Evolutionary conservation across 2,797 vertebrate genomes (phyloP).

Genomic region (Galagoides demidoff): DNA sequence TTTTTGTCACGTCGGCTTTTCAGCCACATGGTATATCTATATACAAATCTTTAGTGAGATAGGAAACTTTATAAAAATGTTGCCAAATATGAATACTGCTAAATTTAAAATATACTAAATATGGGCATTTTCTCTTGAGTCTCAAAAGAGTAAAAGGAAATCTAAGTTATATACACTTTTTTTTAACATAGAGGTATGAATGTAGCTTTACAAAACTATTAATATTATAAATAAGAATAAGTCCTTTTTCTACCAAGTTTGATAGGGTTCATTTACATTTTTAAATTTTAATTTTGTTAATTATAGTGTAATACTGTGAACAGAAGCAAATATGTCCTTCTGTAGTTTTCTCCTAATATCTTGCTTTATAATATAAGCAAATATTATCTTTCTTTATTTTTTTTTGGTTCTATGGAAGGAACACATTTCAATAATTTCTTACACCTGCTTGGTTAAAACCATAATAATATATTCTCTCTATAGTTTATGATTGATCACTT

Average conservation of each 20-base stretch:
- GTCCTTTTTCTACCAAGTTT: not conserved
- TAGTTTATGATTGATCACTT: not conserved
- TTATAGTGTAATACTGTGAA: not conserved
- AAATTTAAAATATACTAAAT: not conserved
- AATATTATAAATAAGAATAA: not conserved
- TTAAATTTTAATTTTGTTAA: constrained; percentile 4
- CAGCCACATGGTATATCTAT: not conserved
- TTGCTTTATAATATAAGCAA: constrained; percentile 25
- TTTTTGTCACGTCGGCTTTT: not conserved
- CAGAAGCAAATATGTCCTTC: not conserved
- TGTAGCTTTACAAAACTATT: constrained; percentile 30
- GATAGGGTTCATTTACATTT: not conserved
- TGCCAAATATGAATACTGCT: not conserved
- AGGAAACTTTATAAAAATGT: not conserved
- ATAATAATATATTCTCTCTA: not conserved
- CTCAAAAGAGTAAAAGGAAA: constrained; percentile 23
- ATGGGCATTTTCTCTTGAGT: not conserved
- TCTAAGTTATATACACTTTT: not conserved
- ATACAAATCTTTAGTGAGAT: constrained; percentile 12
- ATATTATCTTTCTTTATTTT: not conserved
- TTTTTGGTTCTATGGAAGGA: not conserved
- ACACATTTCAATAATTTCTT: not conserved
- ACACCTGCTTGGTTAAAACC: not conserved
- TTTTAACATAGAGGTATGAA: not conserved
- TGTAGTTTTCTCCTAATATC: not conserved